Conservation (phyloP, 2,888 invertebrate genomes). For the Drosophila algonquin region DNA sequence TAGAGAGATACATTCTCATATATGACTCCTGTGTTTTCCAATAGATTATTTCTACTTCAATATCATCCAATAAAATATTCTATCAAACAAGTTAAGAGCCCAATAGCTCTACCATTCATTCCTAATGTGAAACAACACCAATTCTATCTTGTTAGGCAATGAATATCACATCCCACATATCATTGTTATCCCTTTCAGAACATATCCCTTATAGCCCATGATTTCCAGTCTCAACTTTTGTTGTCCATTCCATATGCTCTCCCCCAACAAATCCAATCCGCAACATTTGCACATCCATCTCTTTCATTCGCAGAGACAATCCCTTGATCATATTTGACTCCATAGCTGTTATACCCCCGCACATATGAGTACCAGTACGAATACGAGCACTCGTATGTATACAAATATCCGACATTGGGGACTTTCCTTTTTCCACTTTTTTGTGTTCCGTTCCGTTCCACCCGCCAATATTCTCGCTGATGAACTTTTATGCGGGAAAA, state of each 20-base stretch:
- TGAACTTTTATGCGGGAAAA: constrained; percentile 70
- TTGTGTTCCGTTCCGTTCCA: neutral
- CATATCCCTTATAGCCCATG: neutral
- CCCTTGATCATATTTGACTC: neutral
- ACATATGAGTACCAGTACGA: neutral
- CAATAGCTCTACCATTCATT: no score
- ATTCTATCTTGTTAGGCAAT: neutral
- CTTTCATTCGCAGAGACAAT: neutral
- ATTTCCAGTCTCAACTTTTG: neutral
- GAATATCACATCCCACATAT: neutral
- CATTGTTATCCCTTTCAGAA: neutral
- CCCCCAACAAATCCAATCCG: neutral
- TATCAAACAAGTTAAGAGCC: no score
- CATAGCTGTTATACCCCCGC: neutral
- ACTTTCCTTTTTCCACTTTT: constrained; percentile 61
- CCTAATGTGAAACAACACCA: neutral
- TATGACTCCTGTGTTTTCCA: neutral
- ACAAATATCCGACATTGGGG: constrained; percentile 44
- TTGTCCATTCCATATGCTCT: neutral
- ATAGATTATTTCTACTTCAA: neutral
- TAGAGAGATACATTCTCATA: neutral
- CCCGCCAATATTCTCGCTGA: constrained; percentile 74
- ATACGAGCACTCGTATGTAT: constrained; percentile 5
- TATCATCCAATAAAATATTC: neutral
- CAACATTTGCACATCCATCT: neutral